Evolutionary conservation across 2,888 invertebrate species (phyloP), one percentile per base, ranked within the genome.

Genomic region (Chironomus tentans): DNA sequence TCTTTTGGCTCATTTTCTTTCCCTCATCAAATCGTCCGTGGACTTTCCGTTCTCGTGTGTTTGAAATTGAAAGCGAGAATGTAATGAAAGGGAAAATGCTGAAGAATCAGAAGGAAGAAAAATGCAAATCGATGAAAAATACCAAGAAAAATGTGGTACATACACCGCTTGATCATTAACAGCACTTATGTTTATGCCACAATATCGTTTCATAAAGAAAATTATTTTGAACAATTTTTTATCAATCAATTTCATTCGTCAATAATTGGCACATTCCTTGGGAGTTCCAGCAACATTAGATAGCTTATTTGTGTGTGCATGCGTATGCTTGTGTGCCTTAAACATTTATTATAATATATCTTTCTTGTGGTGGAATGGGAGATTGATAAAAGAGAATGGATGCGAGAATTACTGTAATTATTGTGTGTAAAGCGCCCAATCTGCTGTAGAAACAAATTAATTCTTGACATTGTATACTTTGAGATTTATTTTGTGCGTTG

Each of bases 111-210:
- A 28, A 28, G 28, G 68, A 48, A 3, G 69, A 50, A 70, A 50
- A 70, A 72, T 72, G 72, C 72, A 72, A 72, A 72, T 72, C 28
- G 50, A 50, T 22, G 71, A 71, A 24, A 71, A 71, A 71, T 71
- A 71, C 71, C 71, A 15, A 71, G 71, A 72, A 72, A 38, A 72
- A 72, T 61, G 72, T 38, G 38, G 72, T 21, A 62, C 48, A 72
- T 71, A 62, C 72, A 72, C 50, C 72, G 46, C 24, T 38, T 18
- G 72, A 72, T 72, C 62, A 72, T 72, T 72, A 72, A 72, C 72
- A 72, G 61, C 72, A 38, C 62, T 72, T 72, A 62, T 72, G 48
- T 28, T 62, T 38, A 24, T 50, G 50, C 48, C 21, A 70, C 28
- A 71, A 71, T 71, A 71, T 48, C 21, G 71, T 13, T 38, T 38